Percentiles rank a stretch among this genome's conserved stretches.
These are phyloP conservation scores for Acanthosepion pharaonis DNA, from an alignment of 2,888 invertebrate species.

Conservation along the genomic window DNA sequence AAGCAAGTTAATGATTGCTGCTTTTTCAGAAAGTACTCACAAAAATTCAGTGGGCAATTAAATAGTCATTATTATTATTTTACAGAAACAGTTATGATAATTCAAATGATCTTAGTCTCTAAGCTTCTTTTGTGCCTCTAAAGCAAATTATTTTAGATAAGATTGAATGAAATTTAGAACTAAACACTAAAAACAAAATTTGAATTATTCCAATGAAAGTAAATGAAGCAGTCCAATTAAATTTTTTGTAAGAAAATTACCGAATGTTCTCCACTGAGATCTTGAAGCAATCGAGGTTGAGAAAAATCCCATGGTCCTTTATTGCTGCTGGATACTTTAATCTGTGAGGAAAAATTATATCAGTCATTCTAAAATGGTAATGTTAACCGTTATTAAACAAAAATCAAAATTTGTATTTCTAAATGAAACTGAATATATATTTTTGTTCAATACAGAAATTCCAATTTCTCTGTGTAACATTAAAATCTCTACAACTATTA, in stretches of 20 bases:
- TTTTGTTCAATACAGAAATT: too few species aligned
- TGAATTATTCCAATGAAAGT: too few species aligned
- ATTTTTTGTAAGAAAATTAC: constrained; percentile 75
- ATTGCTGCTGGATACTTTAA: constrained; percentile 95
- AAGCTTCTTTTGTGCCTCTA: too few species aligned
- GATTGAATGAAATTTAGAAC: too few species aligned
- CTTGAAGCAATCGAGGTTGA: constrained; percentile 88
- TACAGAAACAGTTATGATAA: neutral
- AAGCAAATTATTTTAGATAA: too few species aligned
- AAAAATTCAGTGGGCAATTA: neutral
- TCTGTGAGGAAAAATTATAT: constrained; percentile 77
- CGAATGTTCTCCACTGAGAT: constrained; percentile 86
- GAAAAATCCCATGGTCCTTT: constrained; percentile 98
- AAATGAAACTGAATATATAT: too few species aligned
- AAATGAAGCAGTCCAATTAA: neutral
- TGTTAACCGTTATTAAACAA: neutral
- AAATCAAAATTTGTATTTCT: neutral
- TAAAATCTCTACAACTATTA: too few species aligned
- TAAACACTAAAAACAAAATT: too few species aligned
- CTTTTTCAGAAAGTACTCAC: too few species aligned
- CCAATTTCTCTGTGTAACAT: too few species aligned
- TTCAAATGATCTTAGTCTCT: too few species aligned
- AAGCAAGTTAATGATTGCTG: too few species aligned
- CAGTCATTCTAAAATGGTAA: neutral
- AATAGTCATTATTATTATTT: neutral